A percentile compares a stretch with the other conserved stretches of the same genome.
phyloP scores from a whole-genome alignment of 1,140 invertebrate genomes.

The Hyles vespertilio region DNA sequence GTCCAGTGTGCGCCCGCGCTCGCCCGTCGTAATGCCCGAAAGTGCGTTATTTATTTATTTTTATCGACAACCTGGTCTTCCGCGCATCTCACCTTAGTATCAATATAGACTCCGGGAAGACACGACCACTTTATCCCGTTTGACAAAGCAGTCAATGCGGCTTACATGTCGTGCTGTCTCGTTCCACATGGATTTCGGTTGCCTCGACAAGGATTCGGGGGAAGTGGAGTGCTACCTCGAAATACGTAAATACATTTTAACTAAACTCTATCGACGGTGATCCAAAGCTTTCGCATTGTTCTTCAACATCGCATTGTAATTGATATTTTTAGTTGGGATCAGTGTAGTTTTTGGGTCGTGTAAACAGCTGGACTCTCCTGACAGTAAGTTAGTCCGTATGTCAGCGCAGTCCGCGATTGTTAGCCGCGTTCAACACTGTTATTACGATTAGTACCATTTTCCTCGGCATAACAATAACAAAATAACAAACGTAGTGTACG shows the following conservation, averaged over 20 bases:
- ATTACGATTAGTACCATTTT: slow-evolving; percentile 45
- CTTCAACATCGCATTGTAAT: slow-evolving; percentile 62
- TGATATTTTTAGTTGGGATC: slow-evolving; percentile 73
- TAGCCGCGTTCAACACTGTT: slow-evolving; percentile 50
- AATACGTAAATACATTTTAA: slow-evolving; percentile 72
- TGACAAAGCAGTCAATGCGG: slow-evolving; percentile 44
- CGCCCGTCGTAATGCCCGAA: slow-evolving; percentile 51
- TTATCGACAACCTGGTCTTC: slow-evolving; percentile 46
- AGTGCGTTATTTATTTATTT: slow-evolving; percentile 72
- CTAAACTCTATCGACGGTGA: slow-evolving; percentile 49
- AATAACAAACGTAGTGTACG: slow-evolving; percentile 19
- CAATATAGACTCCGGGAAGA: slow-evolving; percentile 60
- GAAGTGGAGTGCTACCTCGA: slow-evolving; percentile 75
- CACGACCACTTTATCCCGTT: slow-evolving; percentile 44
- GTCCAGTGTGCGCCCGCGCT: slow-evolving; percentile 45
- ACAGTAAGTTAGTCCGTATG: slow-evolving; percentile 62
- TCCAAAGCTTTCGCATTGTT: slow-evolving; percentile 55
- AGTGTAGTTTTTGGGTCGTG: slow-evolving; percentile 69
- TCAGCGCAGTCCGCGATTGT: slow-evolving; percentile 59
- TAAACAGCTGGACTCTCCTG: slow-evolving; percentile 65
- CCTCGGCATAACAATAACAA: slow-evolving; percentile 16
- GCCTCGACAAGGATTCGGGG: slow-evolving; percentile 71
- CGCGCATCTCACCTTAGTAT: slow-evolving; percentile 52
- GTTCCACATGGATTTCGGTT: slow-evolving; percentile 71
- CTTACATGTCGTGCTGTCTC: slow-evolving; percentile 25